Base-by-base conservation (phyloP, 2,113 vertebrate genomes). In the Plestiodon gilberti region DNA sequence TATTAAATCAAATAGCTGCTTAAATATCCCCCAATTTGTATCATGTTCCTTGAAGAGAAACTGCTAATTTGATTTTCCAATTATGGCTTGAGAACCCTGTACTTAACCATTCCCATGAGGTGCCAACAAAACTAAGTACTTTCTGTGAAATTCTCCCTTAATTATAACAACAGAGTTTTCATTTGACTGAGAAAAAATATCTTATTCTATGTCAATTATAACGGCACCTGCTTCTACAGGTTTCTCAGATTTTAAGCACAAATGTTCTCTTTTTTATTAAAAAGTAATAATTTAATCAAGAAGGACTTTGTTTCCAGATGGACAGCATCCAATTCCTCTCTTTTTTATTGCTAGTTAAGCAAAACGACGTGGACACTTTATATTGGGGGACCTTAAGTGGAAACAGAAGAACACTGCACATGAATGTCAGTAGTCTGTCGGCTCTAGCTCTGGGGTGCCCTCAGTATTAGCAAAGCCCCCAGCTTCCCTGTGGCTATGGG, bases 61-160 rank as follows among this genome's bases (percentile, higher is more conserved):
- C 28, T 35, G 38, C 8, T 76, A 88, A 4, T 74, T 15, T 84
- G 82, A 71, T 87, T 92, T 90, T 92, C 89, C 73, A 79, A 9
- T 91, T 88, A 79, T 15, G 1, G 0, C 62, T 85, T 61, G 78
- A 82, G 20, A 91, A 40, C 59, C 20, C 73, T 82, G 28, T 33
- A 33, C 2, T 89, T 71, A 84, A 40, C 2, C 43, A 71, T 0
- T 89, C 40, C 65, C 81, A 75, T 81, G 87, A 87, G 48, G 88
- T 1, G 80, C 2, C 28, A 83, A 82, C 6, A 81, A 86, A 62
- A 91, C 61, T 6, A 55, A 81, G 35, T 40, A 85, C 14, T 86
- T 89, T 67, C 20, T 80, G 55, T 14, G 73, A 89, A 86, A 89
- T 90, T 92, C 89, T 78, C 75, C 80, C 77, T 83, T 80, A 87